phyloP scores from a whole-genome alignment of 2,797 vertebrate genomes.

The Siniperca undulata region DNA sequence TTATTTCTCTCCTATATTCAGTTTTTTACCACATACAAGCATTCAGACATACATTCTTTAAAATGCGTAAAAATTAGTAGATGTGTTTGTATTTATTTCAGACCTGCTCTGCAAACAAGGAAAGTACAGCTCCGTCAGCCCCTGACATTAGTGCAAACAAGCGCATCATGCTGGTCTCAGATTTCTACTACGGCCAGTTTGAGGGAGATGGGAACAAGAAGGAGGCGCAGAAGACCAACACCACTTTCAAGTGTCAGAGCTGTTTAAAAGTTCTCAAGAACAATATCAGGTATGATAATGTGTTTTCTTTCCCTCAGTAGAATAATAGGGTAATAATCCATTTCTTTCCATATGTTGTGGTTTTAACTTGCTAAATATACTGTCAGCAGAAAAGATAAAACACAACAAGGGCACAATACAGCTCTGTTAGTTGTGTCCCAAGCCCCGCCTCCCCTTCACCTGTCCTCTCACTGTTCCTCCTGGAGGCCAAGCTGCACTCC shows the following conservation, averaged over 20 bases:
- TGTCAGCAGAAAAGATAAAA: background rate
- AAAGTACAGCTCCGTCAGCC: slow-evolving; percentile 76
- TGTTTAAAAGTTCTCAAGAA: slow-evolving; percentile 98
- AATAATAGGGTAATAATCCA: background rate
- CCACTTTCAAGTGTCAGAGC: slow-evolving; percentile 97
- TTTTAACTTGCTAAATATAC: background rate
- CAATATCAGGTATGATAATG: slow-evolving; percentile 92
- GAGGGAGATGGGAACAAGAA: slow-evolving; percentile 88
- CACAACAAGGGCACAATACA: background rate
- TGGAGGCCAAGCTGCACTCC: background rate
- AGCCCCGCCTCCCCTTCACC: background rate
- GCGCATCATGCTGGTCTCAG: slow-evolving; percentile 97
- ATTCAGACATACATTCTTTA: background rate
- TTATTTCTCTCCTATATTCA: background rate
- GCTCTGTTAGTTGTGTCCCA: background rate
- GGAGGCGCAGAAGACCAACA: slow-evolving; percentile 89
- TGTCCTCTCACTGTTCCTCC: background rate
- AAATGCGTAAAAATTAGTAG: background rate
- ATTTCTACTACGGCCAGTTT: slow-evolving; percentile 96
- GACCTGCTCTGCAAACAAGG: slow-evolving; percentile 89
- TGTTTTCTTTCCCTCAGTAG: background rate
- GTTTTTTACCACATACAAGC: background rate
- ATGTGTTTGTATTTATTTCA: slow-evolving; percentile 69
- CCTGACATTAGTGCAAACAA: slow-evolving; percentile 81
- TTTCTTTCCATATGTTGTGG: background rate